Evolutionary conservation across 2,113 vertebrate species (phyloP).

Genomic region (Bettongia penicillata): DNA sequence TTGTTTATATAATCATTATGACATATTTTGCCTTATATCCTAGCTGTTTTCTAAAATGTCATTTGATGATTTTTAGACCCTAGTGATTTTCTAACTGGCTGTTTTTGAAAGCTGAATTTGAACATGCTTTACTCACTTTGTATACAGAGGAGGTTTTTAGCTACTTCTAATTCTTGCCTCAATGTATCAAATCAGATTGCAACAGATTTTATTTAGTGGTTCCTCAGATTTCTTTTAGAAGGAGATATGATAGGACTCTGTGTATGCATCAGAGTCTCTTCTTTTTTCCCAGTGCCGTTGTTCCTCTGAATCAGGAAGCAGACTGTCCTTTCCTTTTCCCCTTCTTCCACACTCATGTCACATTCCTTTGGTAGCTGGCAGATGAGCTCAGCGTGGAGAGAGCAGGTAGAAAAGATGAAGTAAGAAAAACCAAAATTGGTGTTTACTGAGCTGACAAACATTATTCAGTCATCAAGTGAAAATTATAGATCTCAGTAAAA

Average conservation of each 20-base stretch:
- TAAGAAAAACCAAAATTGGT: not conserved
- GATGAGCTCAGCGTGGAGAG: not conserved
- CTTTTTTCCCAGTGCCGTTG: conserved; percentile 24
- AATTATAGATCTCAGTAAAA: not conserved
- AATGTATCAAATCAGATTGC: conserved; percentile 60
- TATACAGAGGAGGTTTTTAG: conserved; percentile 3
- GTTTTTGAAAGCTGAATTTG: conserved; percentile 24
- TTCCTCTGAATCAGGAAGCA: conserved; percentile 42
- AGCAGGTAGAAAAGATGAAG: not conserved
- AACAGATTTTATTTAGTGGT: conserved; percentile 21
- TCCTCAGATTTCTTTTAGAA: not conserved
- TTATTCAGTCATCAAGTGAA: not conserved
- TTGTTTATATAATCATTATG: not conserved
- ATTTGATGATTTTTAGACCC: conserved; percentile 41
- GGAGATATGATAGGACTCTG: conserved; percentile 2
- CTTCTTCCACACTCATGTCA: not conserved
- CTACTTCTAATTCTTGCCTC: conserved; percentile 61
- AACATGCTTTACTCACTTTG: not conserved
- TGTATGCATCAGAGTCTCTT: conserved; percentile 54
- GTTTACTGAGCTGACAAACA: not conserved
- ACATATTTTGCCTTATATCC: not conserved
- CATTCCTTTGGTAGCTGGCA: not conserved
- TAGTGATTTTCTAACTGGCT: conserved; percentile 41
- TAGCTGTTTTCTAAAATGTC: not conserved
- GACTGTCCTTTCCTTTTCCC: conserved; percentile 14